Evolutionary conservation across 2,888 invertebrate species (phyloP).

Genomic region (Zelleria hepariella): DNA sequence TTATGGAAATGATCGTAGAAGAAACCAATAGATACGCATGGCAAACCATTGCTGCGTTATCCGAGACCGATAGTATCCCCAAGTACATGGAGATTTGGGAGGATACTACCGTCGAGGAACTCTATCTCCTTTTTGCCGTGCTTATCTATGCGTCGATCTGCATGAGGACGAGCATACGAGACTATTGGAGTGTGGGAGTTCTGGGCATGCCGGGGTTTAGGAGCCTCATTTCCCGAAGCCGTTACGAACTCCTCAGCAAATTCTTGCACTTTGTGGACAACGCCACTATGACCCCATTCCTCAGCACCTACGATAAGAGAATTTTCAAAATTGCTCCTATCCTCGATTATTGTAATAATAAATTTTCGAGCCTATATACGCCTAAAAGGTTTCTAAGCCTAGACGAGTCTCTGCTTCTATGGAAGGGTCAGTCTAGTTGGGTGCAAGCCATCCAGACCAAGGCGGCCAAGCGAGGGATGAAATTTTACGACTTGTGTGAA

Average conservation of each 20-base stretch:
- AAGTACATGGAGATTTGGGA: too few relatives aligned
- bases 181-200: constrained; percentile 16
- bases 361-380: constrained; percentile 12
- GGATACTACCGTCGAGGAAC: not conserved
- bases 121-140: not conserved
- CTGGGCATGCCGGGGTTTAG: constrained; percentile 17
- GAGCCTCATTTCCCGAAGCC: constrained; percentile 12
- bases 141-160: not conserved
- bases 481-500: constrained; percentile 15
- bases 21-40: constrained; percentile 6
- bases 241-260: constrained; percentile 12
- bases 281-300: not conserved
- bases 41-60: not conserved
- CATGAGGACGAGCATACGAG: constrained; percentile 9
- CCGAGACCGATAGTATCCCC: too few relatives aligned
- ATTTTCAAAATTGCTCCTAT: constrained; percentile 10
- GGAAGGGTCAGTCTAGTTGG: constrained; percentile 16
- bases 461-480: constrained; percentile 16
- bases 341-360: constrained; percentile 12
- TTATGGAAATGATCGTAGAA: not conserved
- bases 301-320: constrained; percentile 11
- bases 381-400: constrained; percentile 11
- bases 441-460: constrained; percentile 16
- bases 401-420: constrained; percentile 17
- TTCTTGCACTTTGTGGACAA: constrained; percentile 17